phyloP scores from a whole-genome alignment of 2,797 vertebrate genomes.

The Danionella dracula region DNA sequence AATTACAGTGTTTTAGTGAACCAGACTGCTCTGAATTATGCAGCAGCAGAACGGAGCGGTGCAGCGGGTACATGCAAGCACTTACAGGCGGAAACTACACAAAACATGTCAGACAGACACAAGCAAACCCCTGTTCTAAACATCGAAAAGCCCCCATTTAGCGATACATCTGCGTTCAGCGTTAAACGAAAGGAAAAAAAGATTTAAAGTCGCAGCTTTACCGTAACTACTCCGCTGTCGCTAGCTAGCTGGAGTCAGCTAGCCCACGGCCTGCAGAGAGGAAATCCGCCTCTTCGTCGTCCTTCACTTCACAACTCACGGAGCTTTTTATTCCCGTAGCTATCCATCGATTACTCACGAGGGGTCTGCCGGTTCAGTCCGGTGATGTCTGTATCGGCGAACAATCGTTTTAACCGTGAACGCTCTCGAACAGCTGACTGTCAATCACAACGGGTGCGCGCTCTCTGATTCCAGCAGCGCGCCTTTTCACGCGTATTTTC shows the following conservation, averaged over 20 bases:
- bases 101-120: too few species aligned
- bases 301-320: constrained; percentile 59
- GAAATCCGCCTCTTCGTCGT: constrained; percentile 59
- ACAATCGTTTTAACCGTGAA: neutral
- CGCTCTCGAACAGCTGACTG: constrained; percentile 39
- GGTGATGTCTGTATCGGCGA: neutral
- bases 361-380: neutral
- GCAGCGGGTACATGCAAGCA: too few species aligned
- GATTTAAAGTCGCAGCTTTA: constrained; percentile 60
- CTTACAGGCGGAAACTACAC: too few species aligned
- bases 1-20: too few species aligned
- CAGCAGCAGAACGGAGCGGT: too few species aligned
- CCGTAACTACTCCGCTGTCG: constrained; percentile 76
- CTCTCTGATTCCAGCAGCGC: constrained; percentile 40
- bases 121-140: too few species aligned
- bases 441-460: constrained; percentile 39
- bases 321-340: constrained; percentile 37
- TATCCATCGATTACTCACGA: constrained; percentile 2
- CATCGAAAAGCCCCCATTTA: too few species aligned
- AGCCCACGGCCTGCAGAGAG: constrained; percentile 66
- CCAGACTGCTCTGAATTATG: too few species aligned
- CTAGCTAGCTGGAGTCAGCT: constrained; percentile 71
- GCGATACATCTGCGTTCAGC: too few species aligned
- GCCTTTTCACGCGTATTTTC: constrained; percentile 48
- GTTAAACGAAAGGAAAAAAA: too few species aligned